phyloP scores from a whole-genome alignment of 1,140 invertebrate genomes.

The Parasteatoda tepidariorum region DNA sequence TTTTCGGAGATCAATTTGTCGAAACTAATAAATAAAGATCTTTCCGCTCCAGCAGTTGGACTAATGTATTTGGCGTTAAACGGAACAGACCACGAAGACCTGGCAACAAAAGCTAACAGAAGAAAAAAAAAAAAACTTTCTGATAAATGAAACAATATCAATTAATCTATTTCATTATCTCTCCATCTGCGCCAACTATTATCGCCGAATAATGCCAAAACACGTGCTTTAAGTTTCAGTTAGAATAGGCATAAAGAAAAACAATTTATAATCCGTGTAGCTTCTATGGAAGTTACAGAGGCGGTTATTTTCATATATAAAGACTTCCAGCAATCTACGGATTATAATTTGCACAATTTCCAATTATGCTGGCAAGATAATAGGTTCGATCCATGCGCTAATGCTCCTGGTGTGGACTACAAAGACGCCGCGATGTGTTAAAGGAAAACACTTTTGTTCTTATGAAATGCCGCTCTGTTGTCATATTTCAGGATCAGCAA shows the following conservation, averaged over 20 bases:
- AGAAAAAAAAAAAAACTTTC: not conserved
- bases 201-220: constrained; percentile 19
- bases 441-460: not conserved
- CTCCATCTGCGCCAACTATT: not conserved
- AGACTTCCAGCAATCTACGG: not conserved
- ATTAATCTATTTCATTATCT: constrained; percentile 33
- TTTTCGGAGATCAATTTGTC: too few relatives aligned
- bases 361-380: constrained; percentile 14
- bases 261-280: not conserved
- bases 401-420: not conserved
- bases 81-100: not conserved
- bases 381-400: not conserved
- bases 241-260: not conserved
- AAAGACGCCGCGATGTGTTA: not conserved
- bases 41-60: too few relatives aligned
- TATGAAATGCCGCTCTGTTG: too few relatives aligned
- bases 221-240: not conserved
- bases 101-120: not conserved
- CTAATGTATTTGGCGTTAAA: too few relatives aligned
- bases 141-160: constrained; percentile 30
- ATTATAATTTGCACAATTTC: too few relatives aligned
- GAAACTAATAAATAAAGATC: too few relatives aligned
- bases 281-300: not conserved
- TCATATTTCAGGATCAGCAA: too few relatives aligned
- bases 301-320: too few relatives aligned